These are phyloP conservation scores for Antennarius maculatus DNA, from an alignment of 2,797 vertebrate species.

Conservation along the genomic window DNA sequence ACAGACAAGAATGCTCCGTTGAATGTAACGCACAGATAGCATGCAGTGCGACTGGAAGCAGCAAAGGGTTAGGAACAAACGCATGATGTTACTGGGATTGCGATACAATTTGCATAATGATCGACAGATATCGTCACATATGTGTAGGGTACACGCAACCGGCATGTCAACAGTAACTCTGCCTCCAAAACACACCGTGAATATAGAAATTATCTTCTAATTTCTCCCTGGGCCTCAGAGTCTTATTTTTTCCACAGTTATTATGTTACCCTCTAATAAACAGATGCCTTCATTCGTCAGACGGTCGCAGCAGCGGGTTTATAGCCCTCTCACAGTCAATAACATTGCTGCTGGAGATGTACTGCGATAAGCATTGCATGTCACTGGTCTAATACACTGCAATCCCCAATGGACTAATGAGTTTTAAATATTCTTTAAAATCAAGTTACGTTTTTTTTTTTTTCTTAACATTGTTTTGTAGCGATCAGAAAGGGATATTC, in stretches of 20 bases:
- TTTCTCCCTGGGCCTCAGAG: constrained; percentile 48
- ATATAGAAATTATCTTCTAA: constrained; percentile 69
- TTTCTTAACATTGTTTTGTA: constrained; percentile 8
- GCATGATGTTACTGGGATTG: constrained; percentile 50
- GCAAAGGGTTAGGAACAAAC: constrained; percentile 63
- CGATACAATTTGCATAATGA: constrained; percentile 70
- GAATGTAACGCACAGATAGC: constrained; percentile 75
- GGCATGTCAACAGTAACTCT: constrained; percentile 57
- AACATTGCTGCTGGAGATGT: constrained; percentile 47
- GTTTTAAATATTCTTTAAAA: constrained; percentile 3
- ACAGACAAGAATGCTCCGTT: constrained; percentile 72
- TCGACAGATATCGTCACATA: constrained; percentile 67
- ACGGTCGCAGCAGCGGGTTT: constrained; percentile 56
- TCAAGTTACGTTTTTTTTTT: background rate
- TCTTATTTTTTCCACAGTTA: constrained; percentile 57
- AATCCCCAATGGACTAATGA: constrained; percentile 5
- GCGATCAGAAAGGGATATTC: background rate
- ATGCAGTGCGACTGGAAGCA: constrained; percentile 51
- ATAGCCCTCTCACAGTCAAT: constrained; percentile 58
- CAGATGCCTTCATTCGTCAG: constrained; percentile 72
- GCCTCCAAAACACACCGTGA: constrained; percentile 44
- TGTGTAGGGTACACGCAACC: constrained; percentile 65
- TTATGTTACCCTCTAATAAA: constrained; percentile 70
- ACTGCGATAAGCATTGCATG: constrained; percentile 26
- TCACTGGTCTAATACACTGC: constrained; percentile 16